Base-by-base conservation (phyloP, 2,797 vertebrate genomes). In the Hemitrygon akajei region DNA sequence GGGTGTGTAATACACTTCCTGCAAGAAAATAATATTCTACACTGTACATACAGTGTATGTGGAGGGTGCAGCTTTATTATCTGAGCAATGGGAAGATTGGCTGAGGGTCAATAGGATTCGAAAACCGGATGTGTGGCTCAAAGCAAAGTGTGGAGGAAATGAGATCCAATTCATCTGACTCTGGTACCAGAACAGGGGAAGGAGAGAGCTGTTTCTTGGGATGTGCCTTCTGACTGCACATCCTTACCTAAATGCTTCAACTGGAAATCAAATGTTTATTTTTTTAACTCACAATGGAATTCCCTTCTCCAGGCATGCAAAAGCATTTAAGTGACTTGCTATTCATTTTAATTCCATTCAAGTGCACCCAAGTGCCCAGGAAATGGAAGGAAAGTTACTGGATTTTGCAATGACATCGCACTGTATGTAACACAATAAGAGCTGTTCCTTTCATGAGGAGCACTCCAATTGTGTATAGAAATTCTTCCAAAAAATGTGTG, bases 221-320 rank as follows among this genome's bases (percentile, higher is more conserved):
- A 73, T 92, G 66, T 27, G 22, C 40, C 34, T 34, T 7, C 60
- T 91, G 30, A 47, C 30, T 69, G n/a, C 5, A 91, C 34, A 69
- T 66, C 37, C 20, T 91, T 91, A 71, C 66, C 66, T 73, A 22
- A 71, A 91, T 73, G 63, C 66, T 91, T 91, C 37, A 73, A 75
- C 22, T 91, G 16, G 66, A 69, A 92, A 92, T 25, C 69, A 92
- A 34, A 22, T 92, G 69, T 92, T 92, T 71, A 27, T 73, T 73
- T 71, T 92, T 92, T 37, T 92, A 66, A 73, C 40, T 92, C n/a
- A 18, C 34, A 16, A 63, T n/a, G 30, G 84, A 87, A 87, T 14
- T 87, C 58, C 58, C 9, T 73, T 37, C 27, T 69, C 20, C 30
- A 9, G 66, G 34, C 0, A 66, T 91, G 63, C 34, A 73, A 69